These are phyloP conservation scores for Dallia pectoralis DNA, from an alignment of 2,797 vertebrate genomes.

Conservation along the genomic window DNA sequence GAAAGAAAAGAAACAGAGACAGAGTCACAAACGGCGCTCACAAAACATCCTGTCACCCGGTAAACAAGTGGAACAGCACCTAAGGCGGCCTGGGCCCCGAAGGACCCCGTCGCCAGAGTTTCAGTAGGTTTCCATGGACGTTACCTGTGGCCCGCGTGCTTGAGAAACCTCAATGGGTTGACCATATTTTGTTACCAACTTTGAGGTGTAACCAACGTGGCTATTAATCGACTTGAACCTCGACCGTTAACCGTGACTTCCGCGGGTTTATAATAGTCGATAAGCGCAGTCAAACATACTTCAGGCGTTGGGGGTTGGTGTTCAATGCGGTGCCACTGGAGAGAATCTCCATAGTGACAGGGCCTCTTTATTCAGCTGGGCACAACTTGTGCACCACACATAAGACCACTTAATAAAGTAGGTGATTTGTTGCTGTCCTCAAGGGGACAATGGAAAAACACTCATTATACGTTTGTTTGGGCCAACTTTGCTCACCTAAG, in stretches of 20 bases:
- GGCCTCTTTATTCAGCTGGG: slow-evolving; percentile 40
- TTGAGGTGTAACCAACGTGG: neutral
- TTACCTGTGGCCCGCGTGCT: slow-evolving; percentile 16
- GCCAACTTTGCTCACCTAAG: slow-evolving; percentile 18
- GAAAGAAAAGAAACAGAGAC: slow-evolving; percentile 46
- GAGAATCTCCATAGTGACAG: slow-evolving; percentile 71
- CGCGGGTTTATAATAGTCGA: slow-evolving; percentile 16
- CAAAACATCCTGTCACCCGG: slow-evolving; percentile 61
- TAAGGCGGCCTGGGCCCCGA: slow-evolving; percentile 54
- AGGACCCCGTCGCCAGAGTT: slow-evolving; percentile 60
- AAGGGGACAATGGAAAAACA: slow-evolving; percentile 7
- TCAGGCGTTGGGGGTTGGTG: slow-evolving; percentile 37
- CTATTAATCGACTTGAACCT: neutral
- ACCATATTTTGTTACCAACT: neutral
- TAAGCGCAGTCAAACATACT: slow-evolving; percentile 40
- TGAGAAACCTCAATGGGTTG: neutral
- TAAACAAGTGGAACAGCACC: slow-evolving; percentile 74
- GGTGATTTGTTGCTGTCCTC: slow-evolving; percentile 24
- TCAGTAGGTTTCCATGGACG: slow-evolving; percentile 45
- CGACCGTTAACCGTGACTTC: neutral
- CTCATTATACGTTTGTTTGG: slow-evolving; percentile 6
- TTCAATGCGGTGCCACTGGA: slow-evolving; percentile 45
- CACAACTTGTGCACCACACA: slow-evolving; percentile 50
- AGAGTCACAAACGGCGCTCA: slow-evolving; percentile 68
- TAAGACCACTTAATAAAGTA: slow-evolving; percentile 31